phyloP scores from a whole-genome alignment of 1,140 invertebrate genomes.

The Drosophila lowei region DNA sequence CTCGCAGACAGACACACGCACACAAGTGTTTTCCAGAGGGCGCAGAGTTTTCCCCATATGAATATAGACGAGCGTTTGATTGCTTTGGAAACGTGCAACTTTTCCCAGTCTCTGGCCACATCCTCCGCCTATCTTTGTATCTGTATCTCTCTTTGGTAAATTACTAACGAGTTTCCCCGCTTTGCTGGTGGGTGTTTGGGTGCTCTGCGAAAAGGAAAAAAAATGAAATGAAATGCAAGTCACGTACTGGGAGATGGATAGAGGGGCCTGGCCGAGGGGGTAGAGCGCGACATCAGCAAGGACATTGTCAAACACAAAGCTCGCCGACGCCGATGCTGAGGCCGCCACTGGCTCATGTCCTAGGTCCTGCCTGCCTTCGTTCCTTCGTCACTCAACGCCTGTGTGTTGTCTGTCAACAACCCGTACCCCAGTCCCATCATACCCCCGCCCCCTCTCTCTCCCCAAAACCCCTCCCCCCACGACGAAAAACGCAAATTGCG shows the following conservation, averaged over 20 bases:
- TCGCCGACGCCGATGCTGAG: constrained; percentile 13
- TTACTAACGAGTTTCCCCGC: constrained; percentile 74
- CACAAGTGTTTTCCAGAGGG: constrained; percentile 10
- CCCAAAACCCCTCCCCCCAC: constrained; percentile 6
- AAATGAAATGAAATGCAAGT: constrained; percentile 72
- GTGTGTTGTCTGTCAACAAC: constrained; percentile 78
- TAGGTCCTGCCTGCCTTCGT: constrained; percentile 68
- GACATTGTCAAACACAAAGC: constrained; percentile 80
- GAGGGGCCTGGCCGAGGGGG: constrained; percentile 1
- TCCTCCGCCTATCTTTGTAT: constrained; percentile 16
- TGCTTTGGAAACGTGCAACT: constrained; percentile 63
- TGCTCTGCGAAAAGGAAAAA: constrained; percentile 2
- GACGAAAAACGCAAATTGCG: constrained; percentile 65
- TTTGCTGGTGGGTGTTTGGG: constrained; percentile 15
- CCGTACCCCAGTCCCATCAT: constrained; percentile 34
- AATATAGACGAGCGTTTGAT: constrained; percentile 74
- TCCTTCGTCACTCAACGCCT: constrained; percentile 65
- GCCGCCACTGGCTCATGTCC: constrained; percentile 38
- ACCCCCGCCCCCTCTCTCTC: not conserved
- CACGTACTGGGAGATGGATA: constrained; percentile 51
- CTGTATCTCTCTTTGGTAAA: constrained; percentile 53
- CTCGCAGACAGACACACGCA: too few species aligned
- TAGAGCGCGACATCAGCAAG: constrained; percentile 66
- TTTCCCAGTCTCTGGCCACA: constrained; percentile 3
- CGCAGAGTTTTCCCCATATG: constrained; percentile 34